These are phyloP conservation scores for Carapus acus DNA, from an alignment of 2,797 vertebrate species.

Conservation along the genomic window DNA sequence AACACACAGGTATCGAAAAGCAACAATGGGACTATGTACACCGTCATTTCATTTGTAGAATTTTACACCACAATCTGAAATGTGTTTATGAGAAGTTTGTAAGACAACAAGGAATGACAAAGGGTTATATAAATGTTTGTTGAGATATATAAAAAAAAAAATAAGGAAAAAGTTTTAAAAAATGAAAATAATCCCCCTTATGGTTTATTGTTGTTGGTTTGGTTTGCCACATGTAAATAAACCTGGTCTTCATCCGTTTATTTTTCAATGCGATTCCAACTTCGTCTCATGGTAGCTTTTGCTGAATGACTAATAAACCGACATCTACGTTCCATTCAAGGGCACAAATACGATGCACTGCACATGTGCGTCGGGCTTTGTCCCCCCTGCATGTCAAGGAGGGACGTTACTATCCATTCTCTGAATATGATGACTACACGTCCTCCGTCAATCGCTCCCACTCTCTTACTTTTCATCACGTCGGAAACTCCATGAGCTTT, in stretches of 20 bases:
- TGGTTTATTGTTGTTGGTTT: constrained; percentile 71
- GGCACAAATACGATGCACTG: constrained; percentile 43
- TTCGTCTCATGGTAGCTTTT: constrained; percentile 27
- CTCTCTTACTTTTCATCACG: constrained; percentile 58
- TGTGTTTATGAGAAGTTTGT: constrained; percentile 93
- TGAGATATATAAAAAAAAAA: constrained; percentile 44
- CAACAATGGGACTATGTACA: constrained; percentile 45
- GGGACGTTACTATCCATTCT: constrained; percentile 37
- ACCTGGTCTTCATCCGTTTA: constrained; percentile 59
- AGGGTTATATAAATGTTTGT: constrained; percentile 81
- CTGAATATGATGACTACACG: constrained; percentile 31
- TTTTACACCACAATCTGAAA: constrained; percentile 80
- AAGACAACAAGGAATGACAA: constrained; percentile 53
- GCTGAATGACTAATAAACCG: constrained; percentile 57
- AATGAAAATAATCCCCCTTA: constrained; percentile 74
- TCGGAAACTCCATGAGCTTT: constrained; percentile 66
- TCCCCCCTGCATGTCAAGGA: constrained; percentile 72
- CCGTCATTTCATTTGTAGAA: constrained; percentile 57
- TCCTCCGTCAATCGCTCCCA: constrained; percentile 18
- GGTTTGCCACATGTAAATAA: constrained; percentile 85
- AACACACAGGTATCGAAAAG: constrained; percentile 46
- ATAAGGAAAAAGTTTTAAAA: too few species aligned
- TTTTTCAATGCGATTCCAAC: constrained; percentile 49
- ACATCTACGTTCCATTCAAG: constrained; percentile 68
- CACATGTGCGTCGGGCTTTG: constrained; percentile 58